Evolutionary conservation across 2,797 vertebrate genomes (phyloP), one percentile per base, ranked within the genome.

Genomic region (Oophaga sylvatica): DNA sequence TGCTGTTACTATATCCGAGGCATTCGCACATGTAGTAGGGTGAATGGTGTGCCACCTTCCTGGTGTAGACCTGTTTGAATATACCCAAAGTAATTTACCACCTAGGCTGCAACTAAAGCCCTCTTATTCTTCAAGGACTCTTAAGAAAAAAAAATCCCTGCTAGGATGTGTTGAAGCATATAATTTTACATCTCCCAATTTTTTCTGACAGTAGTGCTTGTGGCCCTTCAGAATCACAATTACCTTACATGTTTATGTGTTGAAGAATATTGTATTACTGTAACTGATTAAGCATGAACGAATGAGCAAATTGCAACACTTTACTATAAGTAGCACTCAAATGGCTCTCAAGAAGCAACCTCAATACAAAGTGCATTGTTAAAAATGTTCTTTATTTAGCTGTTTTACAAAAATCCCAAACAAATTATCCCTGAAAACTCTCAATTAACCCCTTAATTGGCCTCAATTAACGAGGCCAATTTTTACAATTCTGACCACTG

Each of bases 41-140:
- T 57, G 81, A 83, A 78, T 48, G 56, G 16, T 71, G 57, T 2
- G 31, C 86, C 41, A 19, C 59, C 59, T 65, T 59, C 80, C 41
- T 48, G 22, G 26, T 60, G 71, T 16, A 77, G 80, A 35, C 56
- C 84, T 87, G 77, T 83, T 77, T 87, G 73, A 83, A 83, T 87
- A 77, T 71, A 48, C 87, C 65, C 81, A 80, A 87, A 84, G 81
- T 83, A 83, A 87, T 87, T 79, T 87, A 83, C 87, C 87, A 79
- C 87, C 81, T 80, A 76, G 87, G 87, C 81, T 78, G 35, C 56
- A 65, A 67, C 78, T 70, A 19, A 82, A 35, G 48, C 48, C 73
- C 59, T 77, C 81, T 77, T 78, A 82, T 78, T 82, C 81, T 67
- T 63, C 71, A 78, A 78, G 73, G 59, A 35, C 71, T 68, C 60